Evolutionary conservation across 1,140 invertebrate species (phyloP).

Genomic region (Ooceraea biroi): DNA sequence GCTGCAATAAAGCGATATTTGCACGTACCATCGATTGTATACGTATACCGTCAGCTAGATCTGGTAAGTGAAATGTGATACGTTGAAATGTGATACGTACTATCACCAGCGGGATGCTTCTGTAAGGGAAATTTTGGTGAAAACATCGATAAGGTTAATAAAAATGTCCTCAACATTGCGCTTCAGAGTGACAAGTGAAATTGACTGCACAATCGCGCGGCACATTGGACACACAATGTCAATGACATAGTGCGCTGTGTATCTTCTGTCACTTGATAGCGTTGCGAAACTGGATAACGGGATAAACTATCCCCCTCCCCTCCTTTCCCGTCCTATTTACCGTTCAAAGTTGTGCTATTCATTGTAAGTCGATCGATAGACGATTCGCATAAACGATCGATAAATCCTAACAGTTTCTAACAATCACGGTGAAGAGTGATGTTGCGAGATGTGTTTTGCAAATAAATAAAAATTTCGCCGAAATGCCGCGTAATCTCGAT

Average conservation of each 20-base stretch:
- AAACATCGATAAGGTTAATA: slow-evolving; percentile 6
- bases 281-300: slow-evolving; percentile 48
- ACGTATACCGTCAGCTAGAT: background rate
- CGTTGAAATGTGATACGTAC: too few species aligned
- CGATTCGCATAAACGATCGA: slow-evolving; percentile 5
- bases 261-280: slow-evolving; percentile 47
- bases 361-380: slow-evolving; percentile 51
- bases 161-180: slow-evolving; percentile 20
- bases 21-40: too few species aligned
- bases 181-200: slow-evolving; percentile 17
- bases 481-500: background rate
- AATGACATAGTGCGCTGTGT: slow-evolving; percentile 37
- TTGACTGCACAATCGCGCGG: slow-evolving; percentile 15
- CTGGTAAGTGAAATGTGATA: background rate
- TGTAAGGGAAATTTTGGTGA: background rate
- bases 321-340: slow-evolving; percentile 51
- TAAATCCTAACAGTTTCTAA: slow-evolving; percentile 18
- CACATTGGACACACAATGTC: slow-evolving; percentile 32
- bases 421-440: background rate
- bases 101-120: background rate
- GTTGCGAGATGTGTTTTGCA: background rate
- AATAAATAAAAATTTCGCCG: background rate
- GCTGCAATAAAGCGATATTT: background rate
- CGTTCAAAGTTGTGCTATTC: slow-evolving; percentile 43
- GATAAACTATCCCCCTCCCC: slow-evolving; percentile 42